Conservation (phyloP, 2,797 vertebrate species). For the Lagodon rhomboides region DNA sequence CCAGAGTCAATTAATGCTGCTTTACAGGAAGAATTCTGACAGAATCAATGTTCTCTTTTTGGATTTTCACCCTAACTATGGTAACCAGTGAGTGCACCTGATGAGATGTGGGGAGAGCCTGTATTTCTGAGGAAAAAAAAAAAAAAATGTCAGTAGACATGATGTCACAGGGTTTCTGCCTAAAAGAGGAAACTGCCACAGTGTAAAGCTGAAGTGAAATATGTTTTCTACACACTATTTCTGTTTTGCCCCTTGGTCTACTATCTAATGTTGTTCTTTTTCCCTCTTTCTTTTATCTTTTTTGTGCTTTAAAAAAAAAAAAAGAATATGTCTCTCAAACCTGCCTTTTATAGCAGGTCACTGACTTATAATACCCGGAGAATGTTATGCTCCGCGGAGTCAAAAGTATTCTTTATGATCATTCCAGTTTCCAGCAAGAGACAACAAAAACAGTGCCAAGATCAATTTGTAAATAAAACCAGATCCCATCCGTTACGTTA, state of each 20-base stretch:
- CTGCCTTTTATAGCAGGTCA: conserved; percentile 74
- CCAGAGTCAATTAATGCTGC: conserved; percentile 83
- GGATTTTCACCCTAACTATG: conserved; percentile 65
- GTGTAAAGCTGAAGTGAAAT: conserved; percentile 73
- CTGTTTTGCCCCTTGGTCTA: conserved; percentile 62
- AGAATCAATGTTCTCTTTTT: conserved; percentile 67
- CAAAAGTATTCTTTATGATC: conserved; percentile 79
- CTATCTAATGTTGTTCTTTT: conserved; percentile 61
- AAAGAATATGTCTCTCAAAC: conserved; percentile 67
- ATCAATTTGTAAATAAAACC: conserved; percentile 85
- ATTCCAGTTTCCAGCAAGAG: conserved; percentile 83
- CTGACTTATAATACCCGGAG: conserved; percentile 67
- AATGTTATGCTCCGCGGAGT: conserved; percentile 76
- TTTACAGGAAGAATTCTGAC: conserved; percentile 70
- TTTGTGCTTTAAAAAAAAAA: conserved; percentile 71
- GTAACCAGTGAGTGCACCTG: conserved; percentile 59
- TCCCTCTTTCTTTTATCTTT: conserved; percentile 49
- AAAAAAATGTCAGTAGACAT: conserved; percentile 58
- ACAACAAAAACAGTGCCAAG: conserved; percentile 84
- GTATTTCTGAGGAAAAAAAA: conserved; percentile 43
- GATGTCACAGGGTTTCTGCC: conserved; percentile 79
- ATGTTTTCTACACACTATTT: conserved; percentile 77
- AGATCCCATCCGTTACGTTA: conserved; percentile 73
- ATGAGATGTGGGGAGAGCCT: conserved; percentile 40
- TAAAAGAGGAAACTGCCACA: conserved; percentile 81